A percentile compares a stretch with the other conserved stretches of the same genome.
Evolutionary conservation across 2,888 invertebrate genomes (phyloP).

Genomic region (Orthosia cruda): DNA sequence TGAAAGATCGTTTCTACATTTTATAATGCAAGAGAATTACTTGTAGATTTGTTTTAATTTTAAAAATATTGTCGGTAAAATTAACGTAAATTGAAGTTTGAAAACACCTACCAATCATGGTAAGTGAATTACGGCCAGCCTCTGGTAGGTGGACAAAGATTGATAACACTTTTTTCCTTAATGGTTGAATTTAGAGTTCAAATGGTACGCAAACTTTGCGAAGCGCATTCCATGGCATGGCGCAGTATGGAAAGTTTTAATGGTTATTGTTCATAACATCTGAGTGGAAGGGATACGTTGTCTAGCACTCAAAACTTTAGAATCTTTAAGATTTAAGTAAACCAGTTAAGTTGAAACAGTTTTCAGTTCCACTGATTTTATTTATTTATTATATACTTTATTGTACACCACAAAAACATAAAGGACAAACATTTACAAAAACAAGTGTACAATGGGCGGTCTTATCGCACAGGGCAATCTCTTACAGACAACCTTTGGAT

Average conservation of each 20-base stretch:
- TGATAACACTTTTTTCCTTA: constrained; percentile 12
- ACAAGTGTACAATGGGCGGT: too few species aligned
- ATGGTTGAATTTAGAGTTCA: constrained; percentile 5
- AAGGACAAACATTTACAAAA: too few species aligned
- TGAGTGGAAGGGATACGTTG: constrained; percentile 5
- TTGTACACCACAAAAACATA: too few species aligned
- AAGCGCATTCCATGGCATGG: constrained; percentile 20
- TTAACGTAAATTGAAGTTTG: not conserved
- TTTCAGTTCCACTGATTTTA: constrained; percentile 27
- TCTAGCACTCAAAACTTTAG: not conserved
- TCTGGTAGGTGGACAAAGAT: constrained; percentile 14
- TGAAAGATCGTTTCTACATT: constrained; percentile 5
- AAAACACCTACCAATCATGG: constrained; percentile 12
- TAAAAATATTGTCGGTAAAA: not conserved
- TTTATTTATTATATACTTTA: too few species aligned
- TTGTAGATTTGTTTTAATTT: not conserved
- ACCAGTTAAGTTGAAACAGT: constrained; percentile 16
- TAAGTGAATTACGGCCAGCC: constrained; percentile 10
- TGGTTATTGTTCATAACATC: constrained; percentile 34
- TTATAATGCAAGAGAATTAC: not conserved
- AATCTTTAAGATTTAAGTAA: constrained; percentile 14
- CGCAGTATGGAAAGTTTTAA: constrained; percentile 35
- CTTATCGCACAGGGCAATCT: too few species aligned
- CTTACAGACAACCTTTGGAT: too few species aligned
- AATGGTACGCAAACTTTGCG: constrained; percentile 15